These are phyloP conservation scores for Eilema sororculum DNA, from an alignment of 2,888 invertebrate species.

Conservation along the genomic window DNA sequence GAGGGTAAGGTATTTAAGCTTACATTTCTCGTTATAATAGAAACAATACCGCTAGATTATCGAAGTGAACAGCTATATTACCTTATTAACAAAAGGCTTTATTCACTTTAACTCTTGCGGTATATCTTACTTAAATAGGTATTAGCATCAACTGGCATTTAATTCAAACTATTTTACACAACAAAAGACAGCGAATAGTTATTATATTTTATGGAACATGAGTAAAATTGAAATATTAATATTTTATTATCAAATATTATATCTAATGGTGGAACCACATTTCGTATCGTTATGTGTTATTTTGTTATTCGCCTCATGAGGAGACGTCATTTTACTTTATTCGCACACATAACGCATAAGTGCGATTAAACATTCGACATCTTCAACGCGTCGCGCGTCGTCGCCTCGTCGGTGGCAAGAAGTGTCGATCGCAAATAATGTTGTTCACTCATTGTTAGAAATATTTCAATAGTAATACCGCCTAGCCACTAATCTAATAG, in stretches of 20 bases:
- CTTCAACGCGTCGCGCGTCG: too few relatives aligned
- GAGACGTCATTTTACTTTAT: too few relatives aligned
- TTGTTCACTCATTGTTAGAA: too few relatives aligned
- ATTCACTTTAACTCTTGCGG: background rate
- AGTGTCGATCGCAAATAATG: too few relatives aligned
- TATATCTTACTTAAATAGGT: background rate
- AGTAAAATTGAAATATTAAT: background rate
- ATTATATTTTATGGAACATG: background rate
- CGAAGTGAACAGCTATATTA: background rate
- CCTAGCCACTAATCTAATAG: too few relatives aligned
- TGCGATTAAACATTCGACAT: too few relatives aligned
- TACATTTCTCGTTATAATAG: constrained; percentile 1
- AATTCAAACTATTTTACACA: background rate
- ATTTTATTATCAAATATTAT: background rate
- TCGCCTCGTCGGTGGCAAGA: too few relatives aligned
- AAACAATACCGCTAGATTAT: constrained; percentile 4
- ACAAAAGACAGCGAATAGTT: background rate
- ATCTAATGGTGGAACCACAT: too few relatives aligned
- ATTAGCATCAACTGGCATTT: background rate
- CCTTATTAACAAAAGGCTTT: background rate
- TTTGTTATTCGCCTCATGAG: too few relatives aligned
- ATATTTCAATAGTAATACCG: too few relatives aligned
- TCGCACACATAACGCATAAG: too few relatives aligned
- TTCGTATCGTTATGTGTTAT: too few relatives aligned
- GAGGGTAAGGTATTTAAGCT: background rate